A percentile compares a stretch with the other conserved stretches of the same genome.
These are phyloP conservation scores for Platyrinchus mystaceus DNA, from an alignment of 2,797 vertebrate species.

Conservation along the genomic window DNA sequence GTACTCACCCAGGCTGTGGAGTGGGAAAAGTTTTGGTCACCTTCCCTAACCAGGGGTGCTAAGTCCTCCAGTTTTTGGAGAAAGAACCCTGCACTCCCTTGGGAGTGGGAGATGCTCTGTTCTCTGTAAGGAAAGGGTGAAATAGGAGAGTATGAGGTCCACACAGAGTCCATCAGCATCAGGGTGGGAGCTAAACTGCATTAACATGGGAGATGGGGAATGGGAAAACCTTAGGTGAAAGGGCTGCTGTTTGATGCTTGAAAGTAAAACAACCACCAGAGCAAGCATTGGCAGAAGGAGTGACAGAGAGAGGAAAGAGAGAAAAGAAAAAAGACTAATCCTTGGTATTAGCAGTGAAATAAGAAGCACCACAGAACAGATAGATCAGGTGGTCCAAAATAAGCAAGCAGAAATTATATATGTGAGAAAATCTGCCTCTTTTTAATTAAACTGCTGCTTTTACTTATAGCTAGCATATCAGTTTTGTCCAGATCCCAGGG, in stretches of 20 bases:
- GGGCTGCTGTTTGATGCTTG: not conserved
- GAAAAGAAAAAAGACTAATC: too few species aligned
- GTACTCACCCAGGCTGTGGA: rapidly evolving
- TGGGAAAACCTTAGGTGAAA: not conserved
- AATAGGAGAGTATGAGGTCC: rapidly evolving
- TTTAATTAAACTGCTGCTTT: not conserved
- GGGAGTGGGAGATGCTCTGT: not conserved
- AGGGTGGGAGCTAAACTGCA: not conserved
- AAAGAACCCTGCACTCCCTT: not conserved
- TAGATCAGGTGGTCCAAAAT: not conserved
- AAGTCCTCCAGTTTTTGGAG: not conserved
- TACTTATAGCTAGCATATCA: not conserved
- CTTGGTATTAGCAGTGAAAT: not conserved
- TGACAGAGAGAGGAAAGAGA: not conserved
- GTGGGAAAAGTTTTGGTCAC: not conserved
- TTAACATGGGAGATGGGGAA: not conserved
- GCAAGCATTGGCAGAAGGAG: not conserved
- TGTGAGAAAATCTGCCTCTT: not conserved
- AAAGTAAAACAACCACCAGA: not conserved
- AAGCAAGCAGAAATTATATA: rapidly evolving
- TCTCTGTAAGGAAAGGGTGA: not conserved
- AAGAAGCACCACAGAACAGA: not conserved
- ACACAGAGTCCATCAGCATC: not conserved
- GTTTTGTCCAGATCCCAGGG: not conserved
- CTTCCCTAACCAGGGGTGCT: not conserved